Percentiles rank a stretch among this genome's conserved stretches.
These are phyloP conservation scores for Fukomys damarensis DNA, from an alignment of 2,113 vertebrate species.

Conservation along the genomic window DNA sequence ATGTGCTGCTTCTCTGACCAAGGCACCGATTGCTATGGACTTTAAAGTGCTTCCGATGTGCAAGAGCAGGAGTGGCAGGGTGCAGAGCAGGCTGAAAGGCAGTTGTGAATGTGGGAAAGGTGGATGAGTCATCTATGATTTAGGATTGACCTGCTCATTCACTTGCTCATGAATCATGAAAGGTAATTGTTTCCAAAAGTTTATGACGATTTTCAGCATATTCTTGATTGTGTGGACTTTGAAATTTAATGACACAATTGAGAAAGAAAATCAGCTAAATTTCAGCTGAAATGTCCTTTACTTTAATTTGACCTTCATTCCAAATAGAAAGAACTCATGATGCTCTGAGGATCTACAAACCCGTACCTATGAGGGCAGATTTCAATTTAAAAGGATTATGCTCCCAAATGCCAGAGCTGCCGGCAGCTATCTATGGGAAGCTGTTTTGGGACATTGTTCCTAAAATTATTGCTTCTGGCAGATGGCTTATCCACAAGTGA, in stretches of 20 bases:
- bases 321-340: conserved; percentile 28
- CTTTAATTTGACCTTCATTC: conserved; percentile 71
- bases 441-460: conserved; percentile 75
- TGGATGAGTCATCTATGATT: neutral
- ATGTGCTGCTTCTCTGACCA: neutral
- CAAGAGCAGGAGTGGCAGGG: neutral
- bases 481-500: conserved; percentile 75
- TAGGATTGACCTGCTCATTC: conserved; percentile 1
- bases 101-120: neutral
- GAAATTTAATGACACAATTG: conserved; percentile 6
- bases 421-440: conserved; percentile 67
- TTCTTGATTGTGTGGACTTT: conserved; percentile 57
- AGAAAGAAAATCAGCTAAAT: conserved; percentile 55
- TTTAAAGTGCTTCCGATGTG: neutral
- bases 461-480: conserved; percentile 76
- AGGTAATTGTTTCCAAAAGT: conserved; percentile 54
- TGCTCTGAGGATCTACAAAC: conserved; percentile 52
- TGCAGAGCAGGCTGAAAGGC: neutral
- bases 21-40: neutral
- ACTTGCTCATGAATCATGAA: conserved; percentile 7
- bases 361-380: conserved; percentile 68
- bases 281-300: conserved; percentile 51
- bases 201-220: conserved; percentile 23
- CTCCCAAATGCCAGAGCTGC: conserved; percentile 78
- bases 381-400: conserved; percentile 77